Base-by-base conservation (phyloP, 2,888 invertebrate species). In the Ligdia adustata region DNA sequence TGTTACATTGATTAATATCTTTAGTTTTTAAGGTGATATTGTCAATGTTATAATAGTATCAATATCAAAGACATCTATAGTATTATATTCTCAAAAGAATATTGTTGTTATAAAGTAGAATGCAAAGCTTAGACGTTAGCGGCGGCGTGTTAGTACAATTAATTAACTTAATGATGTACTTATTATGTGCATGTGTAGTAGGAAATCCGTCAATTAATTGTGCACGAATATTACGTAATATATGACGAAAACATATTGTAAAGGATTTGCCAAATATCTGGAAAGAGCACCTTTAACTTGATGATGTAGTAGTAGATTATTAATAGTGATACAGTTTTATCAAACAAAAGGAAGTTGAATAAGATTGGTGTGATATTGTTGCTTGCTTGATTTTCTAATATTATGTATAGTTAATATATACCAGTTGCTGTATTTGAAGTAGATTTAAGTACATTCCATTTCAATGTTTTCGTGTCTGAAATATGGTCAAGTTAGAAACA, bases 21-120 rank as follows among this genome's bases (percentile, higher is more conserved):
- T 62, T 66, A 82, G 79, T 71, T 60, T 72, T 60, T 82, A 83
- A 84, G 80, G 18, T 28, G 28, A 79, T 74, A 71, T 79, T 81
- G 79, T 84, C 76, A 71, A 78, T 79, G 73, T 77, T 63, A 74
- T 54, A 51, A 55, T 35, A 33, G n/a, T 18, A 22, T n/a, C n/a
- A 22, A 24, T 61, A 69, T 66, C 57, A 52, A 57, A 57, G 42
- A 69, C 56, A 63, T 67, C 62, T 64, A 56, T 75, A 78, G 72
- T 79, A 78, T 78, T 78, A 79, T 73, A 62, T 67, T 65, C 68
- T 61, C 60, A 69, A 74, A 71, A 65, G 64, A 53, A 69, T 74
- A 69, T 68, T 70, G 71, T 79, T 80, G 73, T 79, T 75, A 71
- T 71, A 48, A 7, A 42, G 72, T 75, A 75, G 73, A 56, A 73